These are phyloP conservation scores for Eremophila alpestris DNA, from an alignment of 2,797 vertebrate species.

Conservation along the genomic window DNA sequence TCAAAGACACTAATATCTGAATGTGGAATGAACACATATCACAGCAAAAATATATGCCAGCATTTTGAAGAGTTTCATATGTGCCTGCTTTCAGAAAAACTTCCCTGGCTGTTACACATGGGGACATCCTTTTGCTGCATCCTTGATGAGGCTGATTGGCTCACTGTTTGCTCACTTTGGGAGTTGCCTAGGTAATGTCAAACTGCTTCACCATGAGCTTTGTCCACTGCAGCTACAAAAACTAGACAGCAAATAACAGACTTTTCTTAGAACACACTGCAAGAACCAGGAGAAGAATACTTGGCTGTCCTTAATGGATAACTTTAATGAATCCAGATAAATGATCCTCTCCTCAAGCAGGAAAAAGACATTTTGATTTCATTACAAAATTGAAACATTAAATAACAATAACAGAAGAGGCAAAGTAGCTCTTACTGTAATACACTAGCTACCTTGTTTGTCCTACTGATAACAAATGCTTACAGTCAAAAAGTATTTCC, in stretches of 20 bases:
- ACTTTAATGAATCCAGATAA: not conserved
- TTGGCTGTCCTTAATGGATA: not conserved
- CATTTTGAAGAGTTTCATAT: not conserved
- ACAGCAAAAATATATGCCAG: not conserved
- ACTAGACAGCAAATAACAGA: not conserved
- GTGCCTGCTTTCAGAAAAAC: not conserved
- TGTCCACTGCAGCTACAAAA: not conserved
- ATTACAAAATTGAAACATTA: not conserved
- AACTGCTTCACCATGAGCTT: not conserved
- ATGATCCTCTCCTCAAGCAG: not conserved
- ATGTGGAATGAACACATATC: not conserved
- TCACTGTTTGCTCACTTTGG: not conserved
- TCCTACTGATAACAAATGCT: not conserved
- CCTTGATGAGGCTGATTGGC: not conserved
- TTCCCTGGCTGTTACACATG: not conserved
- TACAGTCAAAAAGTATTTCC: not conserved
- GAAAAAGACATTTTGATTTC: not conserved
- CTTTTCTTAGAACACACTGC: not conserved
- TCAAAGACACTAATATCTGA: not conserved
- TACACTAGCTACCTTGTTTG: not conserved
- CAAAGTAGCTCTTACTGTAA: not conserved
- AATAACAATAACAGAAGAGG: not conserved
- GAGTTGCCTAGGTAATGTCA: not conserved
- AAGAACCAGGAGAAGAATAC: not conserved
- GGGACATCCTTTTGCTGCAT: not conserved